A percentile compares a stretch with the other conserved stretches of the same genome.
phyloP scores from a whole-genome alignment of 2,113 vertebrate species.

The Amphiprion percula region DNA sequence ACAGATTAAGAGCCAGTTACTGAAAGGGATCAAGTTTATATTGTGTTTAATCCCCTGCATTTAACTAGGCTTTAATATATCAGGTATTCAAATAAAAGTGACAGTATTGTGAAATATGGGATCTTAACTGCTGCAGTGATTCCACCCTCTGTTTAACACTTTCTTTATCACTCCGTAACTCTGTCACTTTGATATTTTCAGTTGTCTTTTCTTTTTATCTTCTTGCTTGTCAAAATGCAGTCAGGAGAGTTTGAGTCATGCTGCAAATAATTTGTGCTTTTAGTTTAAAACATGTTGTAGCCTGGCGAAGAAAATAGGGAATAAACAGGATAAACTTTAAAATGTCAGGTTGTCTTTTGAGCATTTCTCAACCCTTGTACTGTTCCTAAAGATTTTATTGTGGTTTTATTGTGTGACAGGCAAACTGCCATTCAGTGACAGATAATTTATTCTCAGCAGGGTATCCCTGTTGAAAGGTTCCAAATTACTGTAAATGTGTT shows the following conservation, averaged over 20 bases:
- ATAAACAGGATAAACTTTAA: constrained; percentile 34
- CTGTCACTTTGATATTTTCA: neutral
- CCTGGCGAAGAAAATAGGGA: neutral
- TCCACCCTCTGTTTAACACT: constrained; percentile 46
- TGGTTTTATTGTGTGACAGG: constrained; percentile 1
- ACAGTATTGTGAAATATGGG: constrained; percentile 46
- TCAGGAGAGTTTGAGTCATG: constrained; percentile 13
- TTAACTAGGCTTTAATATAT: constrained; percentile 66
- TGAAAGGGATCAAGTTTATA: constrained; percentile 60
- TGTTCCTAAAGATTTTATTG: constrained; percentile 1
- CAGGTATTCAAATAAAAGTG: constrained; percentile 65
- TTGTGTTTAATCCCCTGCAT: constrained; percentile 65
- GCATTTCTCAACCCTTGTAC: neutral
- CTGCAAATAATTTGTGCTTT: constrained; percentile 13
- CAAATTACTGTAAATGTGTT: constrained; percentile 36
- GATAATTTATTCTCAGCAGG: constrained; percentile 48
- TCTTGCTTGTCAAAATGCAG: constrained; percentile 8
- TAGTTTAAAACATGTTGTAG: neutral
- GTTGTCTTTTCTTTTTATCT: neutral
- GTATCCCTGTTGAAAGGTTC: constrained; percentile 49
- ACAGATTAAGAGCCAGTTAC: constrained; percentile 67
- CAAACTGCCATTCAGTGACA: neutral
- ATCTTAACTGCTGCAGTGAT: constrained; percentile 36
- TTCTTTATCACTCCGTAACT: constrained; percentile 21
- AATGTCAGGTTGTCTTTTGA: constrained; percentile 53